Conservation (phyloP, 1,140 invertebrate genomes). For the Zaprionus taronus region DNA sequence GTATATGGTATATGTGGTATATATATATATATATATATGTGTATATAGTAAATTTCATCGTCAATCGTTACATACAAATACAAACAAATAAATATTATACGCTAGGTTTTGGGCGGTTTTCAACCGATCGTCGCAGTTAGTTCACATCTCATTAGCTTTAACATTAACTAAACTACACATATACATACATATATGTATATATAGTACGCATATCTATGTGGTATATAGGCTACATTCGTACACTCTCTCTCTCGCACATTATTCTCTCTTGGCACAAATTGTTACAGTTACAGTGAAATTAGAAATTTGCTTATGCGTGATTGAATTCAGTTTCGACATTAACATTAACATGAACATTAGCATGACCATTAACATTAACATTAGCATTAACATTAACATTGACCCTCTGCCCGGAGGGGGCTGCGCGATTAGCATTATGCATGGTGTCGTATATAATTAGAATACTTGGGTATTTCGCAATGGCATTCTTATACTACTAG, state of each 20-base stretch:
- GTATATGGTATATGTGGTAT: constrained; percentile 1
- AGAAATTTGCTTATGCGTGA: constrained; percentile 48
- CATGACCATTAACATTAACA: constrained; percentile 32
- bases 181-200: constrained; percentile 34
- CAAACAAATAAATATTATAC: constrained; percentile 79
- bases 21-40: not conserved
- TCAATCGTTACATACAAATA: constrained; percentile 58
- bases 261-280: constrained; percentile 67
- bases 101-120: constrained; percentile 72
- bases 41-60: constrained; percentile 11
- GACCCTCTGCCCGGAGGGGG: constrained; percentile 40
- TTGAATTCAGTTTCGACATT: constrained; percentile 29
- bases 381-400: constrained; percentile 73
- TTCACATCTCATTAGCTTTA: constrained; percentile 39
- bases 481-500: constrained; percentile 32
- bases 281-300: constrained; percentile 55
- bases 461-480: constrained; percentile 65
- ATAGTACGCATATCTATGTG: not conserved
- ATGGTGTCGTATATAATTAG: constrained; percentile 67
- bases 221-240: constrained; percentile 6
- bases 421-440: constrained; percentile 71
- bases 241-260: not conserved
- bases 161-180: constrained; percentile 62
- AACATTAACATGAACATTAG: constrained; percentile 5
- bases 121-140: constrained; percentile 70